Conservation (phyloP, 2,113 vertebrate species). For the Myiozetetes cayanensis region DNA sequence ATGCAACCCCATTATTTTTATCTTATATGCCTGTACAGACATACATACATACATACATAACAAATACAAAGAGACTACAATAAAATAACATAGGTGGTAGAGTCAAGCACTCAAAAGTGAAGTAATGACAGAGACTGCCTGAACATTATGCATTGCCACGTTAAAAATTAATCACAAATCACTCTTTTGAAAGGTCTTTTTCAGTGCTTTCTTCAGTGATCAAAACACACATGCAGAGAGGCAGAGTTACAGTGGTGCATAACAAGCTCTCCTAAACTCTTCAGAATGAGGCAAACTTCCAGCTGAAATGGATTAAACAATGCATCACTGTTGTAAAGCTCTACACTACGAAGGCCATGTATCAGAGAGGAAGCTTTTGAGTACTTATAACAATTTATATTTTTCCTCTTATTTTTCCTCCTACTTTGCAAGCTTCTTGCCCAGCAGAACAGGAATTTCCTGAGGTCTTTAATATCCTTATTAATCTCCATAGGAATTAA, state of each 20-base stretch:
- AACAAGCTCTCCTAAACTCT: not conserved
- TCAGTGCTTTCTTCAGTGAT: not conserved
- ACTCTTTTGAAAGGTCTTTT: not conserved
- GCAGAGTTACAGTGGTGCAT: not conserved
- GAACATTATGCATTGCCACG: not conserved
- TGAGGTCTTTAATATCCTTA: not conserved
- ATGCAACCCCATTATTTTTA: not conserved
- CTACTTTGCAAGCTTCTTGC: not conserved
- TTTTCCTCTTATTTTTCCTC: not conserved
- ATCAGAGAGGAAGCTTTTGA: not conserved
- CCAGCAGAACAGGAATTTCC: not conserved
- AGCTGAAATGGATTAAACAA: not conserved
- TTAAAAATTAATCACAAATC: not conserved
- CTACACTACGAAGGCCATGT: rapidly evolving
- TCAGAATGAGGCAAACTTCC: not conserved
- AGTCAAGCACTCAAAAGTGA: not conserved
- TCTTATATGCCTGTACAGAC: not conserved
- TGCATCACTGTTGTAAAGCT: not conserved
- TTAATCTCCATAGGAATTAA: not conserved
- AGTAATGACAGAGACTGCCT: not conserved
- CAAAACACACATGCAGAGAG: not conserved
- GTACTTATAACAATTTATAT: not conserved
- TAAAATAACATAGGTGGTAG: not conserved
- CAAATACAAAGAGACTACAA: not conserved
- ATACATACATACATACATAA: not conserved